These are phyloP conservation scores for Eupithecia tripunctaria DNA, from an alignment of 2,888 invertebrate species.

Conservation along the genomic window DNA sequence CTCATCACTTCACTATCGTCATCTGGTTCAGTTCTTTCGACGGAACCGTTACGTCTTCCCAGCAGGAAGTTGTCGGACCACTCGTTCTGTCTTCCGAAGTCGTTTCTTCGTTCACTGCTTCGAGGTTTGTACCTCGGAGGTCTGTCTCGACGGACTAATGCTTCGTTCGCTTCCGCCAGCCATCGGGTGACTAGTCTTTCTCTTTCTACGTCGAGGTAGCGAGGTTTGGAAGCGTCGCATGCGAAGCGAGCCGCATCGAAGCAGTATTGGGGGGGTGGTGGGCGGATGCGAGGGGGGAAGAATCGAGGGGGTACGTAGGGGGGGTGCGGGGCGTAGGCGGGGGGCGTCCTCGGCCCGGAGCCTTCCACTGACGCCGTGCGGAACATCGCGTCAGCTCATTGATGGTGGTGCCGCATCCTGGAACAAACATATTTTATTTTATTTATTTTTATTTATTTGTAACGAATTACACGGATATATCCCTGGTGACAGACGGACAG, in stretches of 20 bases:
- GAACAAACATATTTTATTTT: no score
- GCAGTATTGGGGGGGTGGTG: slow-evolving; percentile 81
- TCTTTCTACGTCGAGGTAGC: slow-evolving; percentile 79
- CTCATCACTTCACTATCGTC: slow-evolving; percentile 81
- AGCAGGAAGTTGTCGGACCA: slow-evolving; percentile 79
- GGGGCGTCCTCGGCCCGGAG: slow-evolving; percentile 81
- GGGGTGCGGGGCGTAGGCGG: slow-evolving; percentile 80
- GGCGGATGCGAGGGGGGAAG: slow-evolving; percentile 76
- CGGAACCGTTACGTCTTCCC: slow-evolving; percentile 72
- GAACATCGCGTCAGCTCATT: slow-evolving; percentile 81
- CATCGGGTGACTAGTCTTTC: slow-evolving; percentile 80
- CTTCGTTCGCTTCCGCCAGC: slow-evolving; percentile 82
- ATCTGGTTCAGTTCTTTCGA: slow-evolving; percentile 63
- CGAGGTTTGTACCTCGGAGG: slow-evolving; percentile 78
- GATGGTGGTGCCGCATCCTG: slow-evolving; percentile 67
- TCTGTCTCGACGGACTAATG: slow-evolving; percentile 73
- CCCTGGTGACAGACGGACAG: no score
- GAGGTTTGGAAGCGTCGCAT: slow-evolving; percentile 79
- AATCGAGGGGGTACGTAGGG: slow-evolving; percentile 77
- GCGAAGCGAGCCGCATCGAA: slow-evolving; percentile 83
- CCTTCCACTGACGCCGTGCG: slow-evolving; percentile 83
- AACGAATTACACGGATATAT: no score
- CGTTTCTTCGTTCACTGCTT: slow-evolving; percentile 79
- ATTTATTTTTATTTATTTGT: no score
- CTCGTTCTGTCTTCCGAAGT: slow-evolving; percentile 70